A percentile compares a stretch with the other conserved stretches of the same genome.
phyloP scores from a whole-genome alignment of 2,113 vertebrate species.

The Ciconia maguari region DNA sequence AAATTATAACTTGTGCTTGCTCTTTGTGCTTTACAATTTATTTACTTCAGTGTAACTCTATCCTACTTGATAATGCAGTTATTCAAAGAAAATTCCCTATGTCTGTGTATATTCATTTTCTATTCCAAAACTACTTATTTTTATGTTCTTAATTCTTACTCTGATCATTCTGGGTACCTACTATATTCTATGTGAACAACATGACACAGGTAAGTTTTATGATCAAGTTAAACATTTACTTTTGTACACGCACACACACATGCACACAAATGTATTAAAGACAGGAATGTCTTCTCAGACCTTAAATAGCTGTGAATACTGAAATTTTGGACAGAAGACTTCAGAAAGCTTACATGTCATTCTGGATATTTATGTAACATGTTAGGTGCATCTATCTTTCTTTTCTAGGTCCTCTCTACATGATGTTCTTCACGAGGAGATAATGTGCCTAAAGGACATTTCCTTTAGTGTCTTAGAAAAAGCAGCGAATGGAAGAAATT shows the following conservation, averaged over 20 bases:
- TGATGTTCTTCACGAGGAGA: not conserved
- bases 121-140: not conserved
- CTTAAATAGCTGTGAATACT: not conserved
- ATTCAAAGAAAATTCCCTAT: not conserved
- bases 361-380: not conserved
- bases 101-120: not conserved
- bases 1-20: not conserved
- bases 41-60: not conserved
- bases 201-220: not conserved
- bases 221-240: not conserved
- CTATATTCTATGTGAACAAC: not conserved
- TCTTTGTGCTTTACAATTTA: not conserved
- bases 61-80: not conserved
- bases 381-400: not conserved
- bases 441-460: not conserved
- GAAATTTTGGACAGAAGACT: not conserved
- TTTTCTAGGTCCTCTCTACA: not conserved
- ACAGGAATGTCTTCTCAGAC: not conserved
- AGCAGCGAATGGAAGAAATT: not conserved
- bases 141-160: not conserved
- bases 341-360: not conserved
- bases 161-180: not conserved
- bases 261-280: not conserved
- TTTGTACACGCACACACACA: not conserved
- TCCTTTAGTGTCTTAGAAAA: not conserved